phyloP scores from a whole-genome alignment of 2,888 invertebrate species.

The Amitus sp. region DNA sequence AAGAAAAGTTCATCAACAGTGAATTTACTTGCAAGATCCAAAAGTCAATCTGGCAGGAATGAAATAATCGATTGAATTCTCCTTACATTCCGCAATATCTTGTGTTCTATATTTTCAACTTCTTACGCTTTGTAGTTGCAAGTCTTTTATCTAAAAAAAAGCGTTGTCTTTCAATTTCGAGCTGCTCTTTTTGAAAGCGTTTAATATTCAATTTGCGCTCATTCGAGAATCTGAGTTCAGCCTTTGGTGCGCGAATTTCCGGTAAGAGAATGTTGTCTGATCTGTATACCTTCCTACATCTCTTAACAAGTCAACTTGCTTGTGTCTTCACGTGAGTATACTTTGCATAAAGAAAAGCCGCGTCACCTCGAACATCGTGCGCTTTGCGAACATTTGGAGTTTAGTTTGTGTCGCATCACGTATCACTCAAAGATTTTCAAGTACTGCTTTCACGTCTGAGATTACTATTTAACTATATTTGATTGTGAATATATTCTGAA shows the following conservation, averaged over 20 bases:
- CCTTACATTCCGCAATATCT: too few species aligned
- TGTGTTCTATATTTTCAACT: too few species aligned
- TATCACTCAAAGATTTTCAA: background rate
- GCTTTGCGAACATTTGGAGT: slow-evolving; percentile 3
- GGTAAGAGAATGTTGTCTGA: slow-evolving; percentile 50
- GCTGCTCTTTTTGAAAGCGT: slow-evolving; percentile 51
- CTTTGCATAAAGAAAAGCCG: slow-evolving; percentile 50
- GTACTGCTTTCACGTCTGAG: too few species aligned
- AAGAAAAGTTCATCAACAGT: too few species aligned
- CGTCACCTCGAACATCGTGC: slow-evolving; percentile 14
- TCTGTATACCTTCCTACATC: slow-evolving; percentile 58
- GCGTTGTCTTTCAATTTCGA: slow-evolving; percentile 45
- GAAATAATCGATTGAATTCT: too few species aligned
- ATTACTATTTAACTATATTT: too few species aligned
- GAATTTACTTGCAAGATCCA: too few species aligned
- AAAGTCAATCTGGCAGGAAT: too few species aligned
- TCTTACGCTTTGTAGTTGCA: background rate
- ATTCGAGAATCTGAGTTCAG: slow-evolving; percentile 30
- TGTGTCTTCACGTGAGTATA: slow-evolving; percentile 51
- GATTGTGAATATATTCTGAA: too few species aligned
- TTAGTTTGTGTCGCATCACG: background rate
- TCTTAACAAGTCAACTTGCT: slow-evolving; percentile 57
- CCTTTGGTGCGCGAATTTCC: slow-evolving; percentile 21
- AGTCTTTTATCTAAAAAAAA: slow-evolving; percentile 14
- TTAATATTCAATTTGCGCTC: slow-evolving; percentile 56